Evolutionary conservation across 1,140 invertebrate genomes (phyloP), one percentile per base, ranked within the genome.

Genomic region (Nasonia giraulti): DNA sequence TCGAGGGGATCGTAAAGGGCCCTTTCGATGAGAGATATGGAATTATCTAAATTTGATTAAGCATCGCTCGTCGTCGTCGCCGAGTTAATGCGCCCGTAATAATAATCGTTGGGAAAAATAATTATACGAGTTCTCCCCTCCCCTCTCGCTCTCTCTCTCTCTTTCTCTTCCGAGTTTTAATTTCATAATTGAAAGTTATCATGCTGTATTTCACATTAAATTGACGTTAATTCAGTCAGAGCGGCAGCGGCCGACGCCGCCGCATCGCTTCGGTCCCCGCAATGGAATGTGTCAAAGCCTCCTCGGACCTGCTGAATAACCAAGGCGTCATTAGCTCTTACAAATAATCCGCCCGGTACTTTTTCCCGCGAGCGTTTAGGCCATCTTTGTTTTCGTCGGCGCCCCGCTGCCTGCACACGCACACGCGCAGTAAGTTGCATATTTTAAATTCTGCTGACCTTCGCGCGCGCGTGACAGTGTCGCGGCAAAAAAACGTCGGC

Each of bases 391-490:
- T 33, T 73, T 73, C 33, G 20, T 73, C 69, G 69, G 27, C 69
- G 27, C 33, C 50, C 82, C 82, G 75, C 44, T 14, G 69, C 55
- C 47, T 31, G n/a, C 50, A 27, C 37, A 66, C 31, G 44, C 71
- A 37, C 50, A 66, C 47, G 69, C 44, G 66, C 73, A 31, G 77
- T 86, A 85, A 86, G 88, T 89, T 91, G 91, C 91, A 93, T 93
- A 92, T 93, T 92, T 92, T 90, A 90, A 89, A 92, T 93, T 92
- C 92, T 89, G 90, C 87, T 89, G 90, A 90, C 89, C 89, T 89
- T 91, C 68, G 71, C 71, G 68, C 69, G 71, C 68, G 66, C 55
- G 27, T 27, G 66, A 50, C 79, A 73, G 80, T 66, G 66, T 79
- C 47, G 44, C 20, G 47, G 37, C 71, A 85, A 68, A 80, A 84